These are phyloP conservation scores for Picathartes gymnocephalus DNA, from an alignment of 2,113 vertebrate genomes.

Conservation along the genomic window DNA sequence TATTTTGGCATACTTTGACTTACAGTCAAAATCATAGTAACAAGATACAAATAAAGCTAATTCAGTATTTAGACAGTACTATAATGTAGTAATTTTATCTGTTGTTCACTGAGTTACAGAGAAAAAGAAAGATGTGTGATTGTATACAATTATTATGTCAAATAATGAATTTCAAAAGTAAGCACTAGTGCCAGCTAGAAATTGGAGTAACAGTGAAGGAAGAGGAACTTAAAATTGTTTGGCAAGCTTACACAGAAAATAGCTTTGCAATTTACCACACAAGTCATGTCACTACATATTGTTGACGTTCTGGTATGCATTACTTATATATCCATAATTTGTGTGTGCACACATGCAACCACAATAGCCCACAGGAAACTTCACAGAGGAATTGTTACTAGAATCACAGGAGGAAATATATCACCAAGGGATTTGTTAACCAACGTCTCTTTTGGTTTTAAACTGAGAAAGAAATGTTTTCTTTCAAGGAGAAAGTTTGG, in stretches of 20 bases:
- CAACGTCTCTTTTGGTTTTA: background rate
- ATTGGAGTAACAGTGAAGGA: background rate
- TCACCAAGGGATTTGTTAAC: background rate
- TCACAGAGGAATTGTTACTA: background rate
- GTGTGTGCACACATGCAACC: background rate
- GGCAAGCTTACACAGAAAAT: background rate
- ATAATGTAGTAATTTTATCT: background rate
- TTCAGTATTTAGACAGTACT: background rate
- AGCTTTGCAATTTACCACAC: background rate
- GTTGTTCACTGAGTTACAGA: background rate
- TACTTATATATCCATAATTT: background rate
- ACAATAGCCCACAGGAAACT: background rate
- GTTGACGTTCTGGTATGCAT: background rate
- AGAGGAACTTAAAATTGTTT: background rate
- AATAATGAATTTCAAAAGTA: background rate
- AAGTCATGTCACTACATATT: background rate
- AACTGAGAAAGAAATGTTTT: slow-evolving; percentile 13
- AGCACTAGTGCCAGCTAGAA: background rate
- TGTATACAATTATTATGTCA: background rate
- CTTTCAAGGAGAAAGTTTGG: slow-evolving; percentile 94
- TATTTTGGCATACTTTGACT: background rate
- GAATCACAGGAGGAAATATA: background rate
- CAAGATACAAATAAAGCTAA: background rate
- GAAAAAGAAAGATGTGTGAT: background rate
- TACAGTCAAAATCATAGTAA: background rate